Percentiles rank a stretch among this genome's conserved stretches.
phyloP scores from a whole-genome alignment of 2,113 vertebrate species.

The Romanogobio albipinnatus region DNA sequence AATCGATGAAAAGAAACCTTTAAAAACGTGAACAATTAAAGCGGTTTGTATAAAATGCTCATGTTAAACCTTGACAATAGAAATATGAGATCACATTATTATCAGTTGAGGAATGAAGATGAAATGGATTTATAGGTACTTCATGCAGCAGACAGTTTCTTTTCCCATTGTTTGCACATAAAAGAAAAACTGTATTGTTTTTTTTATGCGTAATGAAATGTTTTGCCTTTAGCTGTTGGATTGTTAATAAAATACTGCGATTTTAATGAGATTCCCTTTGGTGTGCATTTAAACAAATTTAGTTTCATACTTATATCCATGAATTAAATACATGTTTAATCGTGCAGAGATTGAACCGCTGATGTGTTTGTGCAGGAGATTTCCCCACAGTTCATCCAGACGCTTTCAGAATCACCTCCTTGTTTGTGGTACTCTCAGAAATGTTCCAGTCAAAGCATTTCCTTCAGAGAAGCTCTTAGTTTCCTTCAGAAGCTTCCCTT shows the following conservation, averaged over 20 bases:
- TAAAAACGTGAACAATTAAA: not conserved
- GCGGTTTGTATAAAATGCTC: not conserved
- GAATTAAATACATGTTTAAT: not conserved
- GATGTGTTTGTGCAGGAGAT: not conserved
- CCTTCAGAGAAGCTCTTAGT: not conserved
- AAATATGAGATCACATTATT: not conserved
- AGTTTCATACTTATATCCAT: not conserved
- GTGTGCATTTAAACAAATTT: not conserved
- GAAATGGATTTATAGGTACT: not conserved
- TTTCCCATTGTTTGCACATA: too few species aligned
- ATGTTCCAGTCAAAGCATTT: not conserved
- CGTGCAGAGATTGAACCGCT: not conserved
- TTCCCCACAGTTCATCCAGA: not conserved
- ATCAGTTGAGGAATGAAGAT: not conserved
- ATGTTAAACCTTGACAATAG: not conserved
- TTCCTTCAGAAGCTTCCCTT: not conserved
- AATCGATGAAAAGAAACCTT: not conserved
- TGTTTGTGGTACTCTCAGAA: not conserved
- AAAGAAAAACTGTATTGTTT: too few species aligned
- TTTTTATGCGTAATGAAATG: not conserved
- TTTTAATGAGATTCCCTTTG: not conserved
- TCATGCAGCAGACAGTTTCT: not conserved
- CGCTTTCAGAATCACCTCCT: too few species aligned
- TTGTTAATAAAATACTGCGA: not conserved
- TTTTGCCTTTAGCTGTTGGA: not conserved